Base-by-base conservation (phyloP, 2,888 invertebrate species). In the Halictus quadricinctus region DNA sequence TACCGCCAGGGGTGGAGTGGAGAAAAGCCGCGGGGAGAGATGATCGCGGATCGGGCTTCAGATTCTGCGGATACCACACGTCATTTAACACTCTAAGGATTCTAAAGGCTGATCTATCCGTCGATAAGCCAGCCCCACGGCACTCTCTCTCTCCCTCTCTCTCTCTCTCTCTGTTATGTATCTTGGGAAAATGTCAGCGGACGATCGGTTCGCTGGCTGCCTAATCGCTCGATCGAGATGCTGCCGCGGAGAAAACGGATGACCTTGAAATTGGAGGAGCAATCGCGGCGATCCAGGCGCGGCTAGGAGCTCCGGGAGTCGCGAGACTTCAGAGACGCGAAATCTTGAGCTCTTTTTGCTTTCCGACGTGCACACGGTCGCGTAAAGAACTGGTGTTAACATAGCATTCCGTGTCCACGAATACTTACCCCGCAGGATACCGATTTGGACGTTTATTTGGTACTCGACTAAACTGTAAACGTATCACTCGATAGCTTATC, bases 51-150 rank as follows among this genome's bases (percentile, higher is more conserved):
- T 81, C 74, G 76, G 64, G 64, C 69, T 60, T 73, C 78, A 80
- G 83, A 89, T 89, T 88, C 80, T 84, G 54, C 76, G 87, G 88
- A 87, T 88, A 88, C 86, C 87, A 72, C 85, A 80, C 88, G 87
- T 89, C 85, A 83, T 89, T 89, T 87, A 89, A 88, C 84, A 87
- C 81, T 88, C 77, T 79, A 76, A 83, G 83, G 80, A 85, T 78
- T 83, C 76, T 81, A 81, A 88, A 86, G 80, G 77, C 75, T 82
- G 87, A 83, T 86, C 80, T 82, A 66, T 66, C 54, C 66, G 76
- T 46, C 78, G 88, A 89, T 88, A 84, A 86, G 84, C 79, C 79
- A 13, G 64, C 46, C 78, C 66, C 73, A 54, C 81, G 73, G 83
- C 76, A 72, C 41, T 76, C 70, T 36, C 73, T 70, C 36, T 36